Evolutionary conservation across 2,797 vertebrate genomes (phyloP).

Genomic region (Antennarius maculatus): DNA sequence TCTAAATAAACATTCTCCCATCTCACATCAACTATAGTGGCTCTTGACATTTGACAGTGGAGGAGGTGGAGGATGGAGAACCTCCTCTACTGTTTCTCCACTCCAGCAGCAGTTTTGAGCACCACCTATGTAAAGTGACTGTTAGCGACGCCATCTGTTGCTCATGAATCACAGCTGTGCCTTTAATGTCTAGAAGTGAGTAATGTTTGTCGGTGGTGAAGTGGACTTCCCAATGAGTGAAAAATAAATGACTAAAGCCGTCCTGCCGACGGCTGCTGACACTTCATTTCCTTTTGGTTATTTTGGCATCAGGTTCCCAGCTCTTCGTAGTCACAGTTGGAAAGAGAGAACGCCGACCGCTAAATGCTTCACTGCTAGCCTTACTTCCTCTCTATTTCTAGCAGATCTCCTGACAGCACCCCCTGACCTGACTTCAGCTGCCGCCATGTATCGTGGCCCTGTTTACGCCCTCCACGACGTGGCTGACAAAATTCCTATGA

Average conservation of each 20-base stretch:
- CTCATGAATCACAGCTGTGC: slow-evolving; percentile 68
- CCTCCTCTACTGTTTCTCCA: slow-evolving; percentile 45
- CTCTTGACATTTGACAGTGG: background rate
- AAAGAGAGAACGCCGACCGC: background rate
- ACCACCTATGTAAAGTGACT: slow-evolving; percentile 71
- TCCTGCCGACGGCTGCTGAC: slow-evolving; percentile 52
- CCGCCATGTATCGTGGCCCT: slow-evolving; percentile 95
- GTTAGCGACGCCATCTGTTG: slow-evolving; percentile 77
- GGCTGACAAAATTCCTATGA: slow-evolving; percentile 99
- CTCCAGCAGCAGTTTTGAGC: slow-evolving; percentile 67
- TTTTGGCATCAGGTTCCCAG: slow-evolving; percentile 36
- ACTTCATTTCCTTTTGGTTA: slow-evolving; percentile 45
- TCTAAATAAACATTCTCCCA: background rate
- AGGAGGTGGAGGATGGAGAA: slow-evolving; percentile 45
- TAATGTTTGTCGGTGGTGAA: slow-evolving; percentile 60
- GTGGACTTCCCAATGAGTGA: slow-evolving; percentile 66
- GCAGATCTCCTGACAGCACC: slow-evolving; percentile 93
- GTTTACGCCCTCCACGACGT: slow-evolving; percentile 96
- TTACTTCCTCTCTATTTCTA: slow-evolving; percentile 36
- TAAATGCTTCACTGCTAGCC: background rate
- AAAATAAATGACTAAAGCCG: slow-evolving; percentile 55
- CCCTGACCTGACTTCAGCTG: slow-evolving; percentile 95
- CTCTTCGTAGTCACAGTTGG: slow-evolving; percentile 9
- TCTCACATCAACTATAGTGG: slow-evolving; percentile 15
- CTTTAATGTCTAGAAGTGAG: slow-evolving; percentile 59